Evolutionary conservation across 2,888 invertebrate species (phyloP).

Genomic region (Lasioglossum calceatum): DNA sequence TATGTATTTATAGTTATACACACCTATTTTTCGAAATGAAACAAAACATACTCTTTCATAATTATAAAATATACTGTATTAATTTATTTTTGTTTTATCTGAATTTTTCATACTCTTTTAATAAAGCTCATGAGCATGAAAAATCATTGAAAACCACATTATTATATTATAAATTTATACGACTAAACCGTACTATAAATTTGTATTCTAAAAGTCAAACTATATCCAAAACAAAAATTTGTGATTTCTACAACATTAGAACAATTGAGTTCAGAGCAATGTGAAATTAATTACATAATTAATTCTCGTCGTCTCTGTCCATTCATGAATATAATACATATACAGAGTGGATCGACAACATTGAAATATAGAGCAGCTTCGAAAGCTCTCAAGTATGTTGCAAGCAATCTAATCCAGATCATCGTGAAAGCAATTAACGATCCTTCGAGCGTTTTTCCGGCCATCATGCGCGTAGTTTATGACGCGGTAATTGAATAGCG

Average conservation of each 20-base stretch:
- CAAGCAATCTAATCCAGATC: constrained; percentile 36
- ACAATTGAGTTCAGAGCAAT: neutral
- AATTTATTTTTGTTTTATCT: neutral
- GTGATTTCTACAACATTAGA: neutral
- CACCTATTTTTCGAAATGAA: neutral
- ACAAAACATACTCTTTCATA: neutral
- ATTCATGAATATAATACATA: constrained; percentile 9
- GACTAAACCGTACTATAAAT: neutral
- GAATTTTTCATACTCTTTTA: neutral
- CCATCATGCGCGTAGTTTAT: constrained; percentile 53
- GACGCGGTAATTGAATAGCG: constrained; percentile 54
- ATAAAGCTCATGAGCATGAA: neutral
- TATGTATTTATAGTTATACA: neutral
- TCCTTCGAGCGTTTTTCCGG: constrained; percentile 56
- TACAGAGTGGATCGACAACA: neutral
- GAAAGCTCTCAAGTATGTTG: constrained; percentile 2
- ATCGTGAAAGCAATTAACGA: constrained; percentile 51
- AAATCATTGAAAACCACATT: neutral
- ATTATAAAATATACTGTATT: neutral
- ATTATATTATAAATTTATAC: neutral
- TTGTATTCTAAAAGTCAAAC: neutral
- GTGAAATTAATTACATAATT: constrained; percentile 2
- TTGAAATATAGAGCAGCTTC: constrained; percentile 19
- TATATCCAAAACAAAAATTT: neutral
- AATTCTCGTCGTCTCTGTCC: constrained; percentile 1